phyloP scores from a whole-genome alignment of 2,888 invertebrate species.

The Ormia ochracea region DNA sequence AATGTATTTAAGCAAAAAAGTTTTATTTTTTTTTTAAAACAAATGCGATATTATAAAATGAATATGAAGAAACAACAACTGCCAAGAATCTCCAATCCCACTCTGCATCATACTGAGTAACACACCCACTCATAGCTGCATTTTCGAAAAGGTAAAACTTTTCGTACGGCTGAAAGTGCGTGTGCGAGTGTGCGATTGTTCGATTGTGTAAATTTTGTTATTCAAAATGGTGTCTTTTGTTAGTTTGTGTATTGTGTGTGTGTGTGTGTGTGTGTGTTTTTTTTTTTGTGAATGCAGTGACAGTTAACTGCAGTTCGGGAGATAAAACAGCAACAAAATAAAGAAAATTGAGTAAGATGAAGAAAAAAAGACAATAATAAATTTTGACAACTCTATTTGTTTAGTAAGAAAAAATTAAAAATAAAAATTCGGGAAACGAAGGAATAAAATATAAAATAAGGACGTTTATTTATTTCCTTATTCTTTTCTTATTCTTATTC shows the following conservation, averaged over 20 bases:
- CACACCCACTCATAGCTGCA: background rate
- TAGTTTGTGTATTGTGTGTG: slow-evolving; percentile 56
- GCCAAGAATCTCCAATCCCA: background rate
- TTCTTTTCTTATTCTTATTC: slow-evolving; percentile 65
- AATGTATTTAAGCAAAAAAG: slow-evolving; percentile 64
- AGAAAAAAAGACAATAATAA: slow-evolving; percentile 23
- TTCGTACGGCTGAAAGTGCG: background rate
- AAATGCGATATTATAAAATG: slow-evolving; percentile 27
- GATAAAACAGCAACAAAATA: slow-evolving; percentile 37
- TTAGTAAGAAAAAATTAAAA: slow-evolving; percentile 5
- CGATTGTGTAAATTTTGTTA: slow-evolving; percentile 71
- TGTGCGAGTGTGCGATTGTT: slow-evolving; percentile 14
- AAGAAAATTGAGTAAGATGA: slow-evolving; percentile 2
- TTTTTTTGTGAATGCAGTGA: slow-evolving; percentile 60
- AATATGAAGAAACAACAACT: background rate
- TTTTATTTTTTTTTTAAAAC: background rate
- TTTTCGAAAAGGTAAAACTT: slow-evolving; percentile 39
- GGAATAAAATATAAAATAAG: slow-evolving; percentile 60
- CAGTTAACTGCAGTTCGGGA: slow-evolving; percentile 64
- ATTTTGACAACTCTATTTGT: slow-evolving; percentile 56
- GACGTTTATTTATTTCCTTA: slow-evolving; percentile 76
- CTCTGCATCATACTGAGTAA: background rate
- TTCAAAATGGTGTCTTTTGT: slow-evolving; percentile 71
- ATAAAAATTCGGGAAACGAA: background rate
- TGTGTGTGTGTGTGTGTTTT: too few relatives aligned